These are phyloP conservation scores for Centruroides sculpturatus DNA, from an alignment of 1,140 invertebrate genomes.

Conservation along the genomic window DNA sequence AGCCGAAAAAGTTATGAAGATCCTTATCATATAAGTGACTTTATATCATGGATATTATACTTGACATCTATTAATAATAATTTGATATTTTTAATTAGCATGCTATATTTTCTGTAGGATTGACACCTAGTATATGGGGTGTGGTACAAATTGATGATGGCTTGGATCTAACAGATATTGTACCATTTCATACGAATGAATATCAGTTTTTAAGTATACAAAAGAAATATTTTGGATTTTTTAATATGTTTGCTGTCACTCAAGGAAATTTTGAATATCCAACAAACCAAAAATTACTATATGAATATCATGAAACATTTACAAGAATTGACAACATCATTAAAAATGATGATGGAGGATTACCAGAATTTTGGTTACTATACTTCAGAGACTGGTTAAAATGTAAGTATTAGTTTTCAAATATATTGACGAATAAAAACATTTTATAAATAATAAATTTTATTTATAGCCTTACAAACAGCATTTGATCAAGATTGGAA, in stretches of 20 bases:
- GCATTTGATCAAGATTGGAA: constrained; percentile 74
- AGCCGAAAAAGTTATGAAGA: too few relatives aligned
- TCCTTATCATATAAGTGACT: too few relatives aligned
- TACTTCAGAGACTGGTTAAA: constrained; percentile 80
- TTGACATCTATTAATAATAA: too few relatives aligned
- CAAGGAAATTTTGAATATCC: constrained; percentile 92
- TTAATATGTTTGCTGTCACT: constrained; percentile 92
- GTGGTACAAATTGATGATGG: constrained; percentile 50
- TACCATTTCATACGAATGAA: constrained; percentile 82
- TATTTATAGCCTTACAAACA: constrained; percentile 49
- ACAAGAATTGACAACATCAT: constrained; percentile 78
- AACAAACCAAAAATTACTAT: constrained; percentile 75
- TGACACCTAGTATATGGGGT: constrained; percentile 45
- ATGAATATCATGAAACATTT: constrained; percentile 88
- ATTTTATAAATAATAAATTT: neutral
- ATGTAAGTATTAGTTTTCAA: constrained; percentile 27
- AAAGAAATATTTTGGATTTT: constrained; percentile 90
- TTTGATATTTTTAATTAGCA: too few relatives aligned
- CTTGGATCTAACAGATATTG: constrained; percentile 78
- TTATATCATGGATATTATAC: too few relatives aligned
- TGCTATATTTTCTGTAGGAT: too few relatives aligned
- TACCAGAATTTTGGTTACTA: constrained; percentile 85
- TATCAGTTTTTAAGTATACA: constrained; percentile 83
- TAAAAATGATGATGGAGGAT: constrained; percentile 72
- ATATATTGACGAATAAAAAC: too few relatives aligned